Evolutionary conservation across 2,888 invertebrate species (phyloP).

Genomic region (Petrolisthes manimaculis): DNA sequence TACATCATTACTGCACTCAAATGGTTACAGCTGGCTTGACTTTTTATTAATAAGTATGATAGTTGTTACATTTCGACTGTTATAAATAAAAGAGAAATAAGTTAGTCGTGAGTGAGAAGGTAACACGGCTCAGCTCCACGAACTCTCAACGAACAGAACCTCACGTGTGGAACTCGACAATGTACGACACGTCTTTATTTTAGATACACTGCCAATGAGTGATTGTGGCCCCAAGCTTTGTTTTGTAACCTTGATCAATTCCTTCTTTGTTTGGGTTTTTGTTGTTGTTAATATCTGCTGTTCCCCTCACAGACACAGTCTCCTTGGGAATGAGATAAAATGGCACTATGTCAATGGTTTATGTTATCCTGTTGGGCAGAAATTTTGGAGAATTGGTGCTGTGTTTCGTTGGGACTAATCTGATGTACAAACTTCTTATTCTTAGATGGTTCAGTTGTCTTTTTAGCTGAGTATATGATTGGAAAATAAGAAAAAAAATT

Average conservation of each 20-base stretch:
- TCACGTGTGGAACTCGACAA: constrained; percentile 47
- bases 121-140: constrained; percentile 3
- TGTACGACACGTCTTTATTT: constrained; percentile 41
- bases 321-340: neutral
- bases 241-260: neutral
- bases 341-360: neutral
- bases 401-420: neutral
- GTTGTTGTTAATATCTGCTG: neutral
- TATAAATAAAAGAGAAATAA: neutral
- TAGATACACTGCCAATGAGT: constrained; percentile 59
- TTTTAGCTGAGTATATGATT: neutral
- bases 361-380: neutral
- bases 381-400: neutral
- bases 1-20: constrained; percentile 54
- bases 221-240: constrained; percentile 22
- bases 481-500: neutral
- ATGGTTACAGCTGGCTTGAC: constrained; percentile 56
- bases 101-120: constrained; percentile 12
- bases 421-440: neutral
- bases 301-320: neutral
- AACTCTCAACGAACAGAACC: constrained; percentile 54
- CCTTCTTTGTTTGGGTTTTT: neutral
- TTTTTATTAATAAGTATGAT: constrained; percentile 55
- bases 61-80: constrained; percentile 28
- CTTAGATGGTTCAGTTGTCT: neutral